Percentiles rank a stretch among this genome's conserved stretches.
phyloP scores from a whole-genome alignment of 2,797 vertebrate genomes.

The Phataginus tetradactyla region DNA sequence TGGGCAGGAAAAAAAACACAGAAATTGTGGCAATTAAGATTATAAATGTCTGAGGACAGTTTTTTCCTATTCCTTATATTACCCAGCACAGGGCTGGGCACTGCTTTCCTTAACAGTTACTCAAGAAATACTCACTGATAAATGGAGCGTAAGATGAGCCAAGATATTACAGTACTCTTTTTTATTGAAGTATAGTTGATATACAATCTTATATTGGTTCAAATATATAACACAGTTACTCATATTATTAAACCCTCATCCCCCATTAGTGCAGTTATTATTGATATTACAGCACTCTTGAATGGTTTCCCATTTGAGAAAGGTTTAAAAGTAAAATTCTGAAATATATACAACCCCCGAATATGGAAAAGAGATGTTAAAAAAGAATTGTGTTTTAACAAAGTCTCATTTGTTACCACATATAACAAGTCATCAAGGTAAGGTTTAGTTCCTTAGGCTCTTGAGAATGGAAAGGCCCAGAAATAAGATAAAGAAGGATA shows the following conservation, averaged over 20 bases:
- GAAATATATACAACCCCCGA: not conserved
- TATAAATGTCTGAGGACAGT: not conserved
- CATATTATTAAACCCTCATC: too few relatives aligned
- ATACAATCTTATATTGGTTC: too few relatives aligned
- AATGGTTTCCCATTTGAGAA: conserved; percentile 2
- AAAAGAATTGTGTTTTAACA: conserved; percentile 2
- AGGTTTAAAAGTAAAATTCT: not conserved
- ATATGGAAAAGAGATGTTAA: conserved; percentile 13
- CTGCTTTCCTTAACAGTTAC: not conserved
- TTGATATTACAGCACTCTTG: not conserved
- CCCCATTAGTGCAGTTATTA: too few relatives aligned
- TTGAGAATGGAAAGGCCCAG: conserved; percentile 11
- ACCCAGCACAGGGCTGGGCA: not conserved
- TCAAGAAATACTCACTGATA: not conserved
- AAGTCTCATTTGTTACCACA: conserved; percentile 18
- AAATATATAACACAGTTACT: too few relatives aligned
- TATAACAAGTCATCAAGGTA: conserved; percentile 59
- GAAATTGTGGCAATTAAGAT: not conserved
- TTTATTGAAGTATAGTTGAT: too few relatives aligned
- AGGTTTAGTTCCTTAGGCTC: conserved; percentile 14
- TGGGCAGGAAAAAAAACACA: not conserved
- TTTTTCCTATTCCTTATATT: not conserved
- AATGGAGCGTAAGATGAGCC: not conserved
- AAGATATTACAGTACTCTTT: not conserved
- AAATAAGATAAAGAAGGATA: conserved; percentile 58